Evolutionary conservation across 2,797 vertebrate genomes (phyloP), one percentile per base, ranked within the genome.

Genomic region (Podarcis lilfordi): DNA sequence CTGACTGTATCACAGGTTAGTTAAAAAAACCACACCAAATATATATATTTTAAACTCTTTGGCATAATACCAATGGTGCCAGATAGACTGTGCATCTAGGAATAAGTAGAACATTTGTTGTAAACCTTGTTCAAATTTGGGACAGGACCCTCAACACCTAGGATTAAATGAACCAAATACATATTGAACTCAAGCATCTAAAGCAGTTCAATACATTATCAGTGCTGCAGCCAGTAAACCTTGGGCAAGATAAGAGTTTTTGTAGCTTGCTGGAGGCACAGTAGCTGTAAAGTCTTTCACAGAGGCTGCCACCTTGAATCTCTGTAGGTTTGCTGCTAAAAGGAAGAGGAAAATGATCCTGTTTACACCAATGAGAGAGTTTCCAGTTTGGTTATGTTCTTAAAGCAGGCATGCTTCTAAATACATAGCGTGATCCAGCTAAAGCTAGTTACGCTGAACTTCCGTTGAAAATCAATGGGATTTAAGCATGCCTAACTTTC

Each of bases 311-410:
- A 78, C 21, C 23, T 78, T 3, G 35, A 8, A 66, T 32, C 40
- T 78, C 74, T 69, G 13, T 23, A 79, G 61, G 11, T 80, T 85
- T 77, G 35, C 64, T 64, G 37, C 2, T 35, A 25, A 55, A 84
- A 55, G 4, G 29, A 78, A n/a, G n/a, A 55, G 7, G 50, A 23
- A 55, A 35, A 23, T 83, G 86, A 1, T n/a, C 45, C 32, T 88
- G 84, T 64, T 80, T 0, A 0, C 59, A 88, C 89, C 91, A 91
- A 64, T 87, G 37, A 85, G 86, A 1, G 35, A 69, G 91, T 86
- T 93, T 81, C 45, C 29, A 5, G 3, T 45, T 68, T 35, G 40
- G 29, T 61, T 21, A 2, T 40, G 19, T 17, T 13, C 66, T 75
- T 27, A 32, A 69, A 83, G 29, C 40, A 61, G n/a, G 13, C 15